Percentiles rank a stretch among this genome's conserved stretches.
Evolutionary conservation across 2,113 vertebrate species (phyloP).

Genomic region (Corythaixoides concolor): DNA sequence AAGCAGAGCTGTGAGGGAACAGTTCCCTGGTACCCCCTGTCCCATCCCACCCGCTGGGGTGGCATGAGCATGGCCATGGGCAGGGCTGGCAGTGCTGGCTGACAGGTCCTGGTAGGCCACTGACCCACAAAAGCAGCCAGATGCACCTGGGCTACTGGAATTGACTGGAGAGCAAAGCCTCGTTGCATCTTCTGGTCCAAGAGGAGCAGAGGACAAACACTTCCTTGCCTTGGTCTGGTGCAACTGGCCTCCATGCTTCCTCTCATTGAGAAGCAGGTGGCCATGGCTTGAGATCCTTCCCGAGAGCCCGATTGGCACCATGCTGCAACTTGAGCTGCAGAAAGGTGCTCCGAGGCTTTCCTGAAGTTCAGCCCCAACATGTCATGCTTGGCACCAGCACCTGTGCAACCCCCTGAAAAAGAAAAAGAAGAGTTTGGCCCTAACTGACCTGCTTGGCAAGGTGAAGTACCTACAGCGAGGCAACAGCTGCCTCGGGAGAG

Average conservation of each 20-base stretch:
- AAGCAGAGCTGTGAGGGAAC: background rate
- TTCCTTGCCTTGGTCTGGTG: background rate
- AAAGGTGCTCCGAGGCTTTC: constrained; percentile 38
- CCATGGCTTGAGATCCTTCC: background rate
- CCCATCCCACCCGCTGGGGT: background rate
- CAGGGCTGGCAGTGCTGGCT: background rate
- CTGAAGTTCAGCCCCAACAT: constrained; percentile 49
- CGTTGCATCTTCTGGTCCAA: background rate
- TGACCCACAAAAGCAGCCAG: background rate
- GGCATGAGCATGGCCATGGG: background rate
- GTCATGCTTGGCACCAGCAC: constrained; percentile 35
- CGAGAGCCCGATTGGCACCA: background rate
- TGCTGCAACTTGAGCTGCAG: background rate
- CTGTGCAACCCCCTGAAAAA: background rate
- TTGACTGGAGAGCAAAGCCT: background rate
- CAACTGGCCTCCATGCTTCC: background rate
- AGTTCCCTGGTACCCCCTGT: background rate
- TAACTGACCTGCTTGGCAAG: constrained; percentile 56
- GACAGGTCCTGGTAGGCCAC: background rate
- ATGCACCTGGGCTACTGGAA: background rate
- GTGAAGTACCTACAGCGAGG: background rate
- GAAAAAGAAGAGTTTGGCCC: background rate
- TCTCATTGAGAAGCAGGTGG: background rate
- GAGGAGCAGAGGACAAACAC: background rate
- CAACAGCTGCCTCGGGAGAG: background rate